These are phyloP conservation scores for Dendrophyllia cribrosa DNA, from an alignment of 64 coral and sea anemone genomes.

Conservation along the genomic window DNA sequence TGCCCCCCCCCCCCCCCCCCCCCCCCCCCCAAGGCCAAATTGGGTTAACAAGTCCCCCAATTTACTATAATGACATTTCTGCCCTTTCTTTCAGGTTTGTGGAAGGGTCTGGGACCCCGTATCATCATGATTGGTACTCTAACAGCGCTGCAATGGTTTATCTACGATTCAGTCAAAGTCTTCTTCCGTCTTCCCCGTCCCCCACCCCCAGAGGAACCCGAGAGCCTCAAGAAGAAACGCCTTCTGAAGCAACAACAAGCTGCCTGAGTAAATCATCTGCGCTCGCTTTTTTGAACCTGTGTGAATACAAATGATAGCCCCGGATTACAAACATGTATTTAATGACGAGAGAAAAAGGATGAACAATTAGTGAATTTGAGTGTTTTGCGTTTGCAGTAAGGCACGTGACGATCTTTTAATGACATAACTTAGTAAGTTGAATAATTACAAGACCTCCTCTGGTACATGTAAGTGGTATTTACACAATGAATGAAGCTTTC, in stretches of 20 bases:
- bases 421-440: neutral
- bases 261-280: conserved; percentile 8
- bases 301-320: conserved; percentile 3
- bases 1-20: too few relatives aligned
- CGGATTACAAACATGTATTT: conserved; percentile 20
- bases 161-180: conserved; percentile 98
- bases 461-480: neutral
- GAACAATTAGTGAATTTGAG: neutral
- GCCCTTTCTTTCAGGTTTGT: conserved; percentile 51
- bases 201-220: conserved; percentile 97
- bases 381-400: neutral
- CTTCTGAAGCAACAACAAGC: conserved; percentile 68
- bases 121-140: conserved; percentile 99
- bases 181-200: conserved; percentile 97
- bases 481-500: neutral
- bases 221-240: conserved; percentile 89
- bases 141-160: conserved; percentile 98
- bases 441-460: neutral
- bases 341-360: neutral
- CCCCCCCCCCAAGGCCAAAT: too few relatives aligned
- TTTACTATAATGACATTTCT: too few relatives aligned
- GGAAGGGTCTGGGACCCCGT: conserved; percentile 98
- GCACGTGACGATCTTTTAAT: neutral
- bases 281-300: neutral
- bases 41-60: too few relatives aligned